phyloP scores from a whole-genome alignment of 2,113 vertebrate species.

The Myotis brandtii region DNA sequence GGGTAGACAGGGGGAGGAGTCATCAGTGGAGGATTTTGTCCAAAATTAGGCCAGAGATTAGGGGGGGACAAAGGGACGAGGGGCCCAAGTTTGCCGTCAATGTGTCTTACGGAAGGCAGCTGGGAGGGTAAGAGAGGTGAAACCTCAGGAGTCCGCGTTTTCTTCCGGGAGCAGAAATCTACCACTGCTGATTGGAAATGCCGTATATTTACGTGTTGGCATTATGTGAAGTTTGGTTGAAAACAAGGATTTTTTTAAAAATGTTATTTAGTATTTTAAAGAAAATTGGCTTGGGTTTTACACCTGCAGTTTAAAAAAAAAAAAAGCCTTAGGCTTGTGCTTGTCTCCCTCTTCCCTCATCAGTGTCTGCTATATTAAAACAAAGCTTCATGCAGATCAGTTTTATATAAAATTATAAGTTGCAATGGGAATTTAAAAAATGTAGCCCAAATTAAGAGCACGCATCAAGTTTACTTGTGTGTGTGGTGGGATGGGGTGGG shows the following conservation, averaged over 20 bases:
- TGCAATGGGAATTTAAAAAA: constrained; percentile 61
- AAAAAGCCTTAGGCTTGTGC: not conserved
- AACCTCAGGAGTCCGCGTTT: constrained; percentile 48
- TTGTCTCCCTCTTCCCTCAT: not conserved
- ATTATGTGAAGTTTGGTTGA: constrained; percentile 33
- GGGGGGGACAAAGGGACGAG: constrained; percentile 67
- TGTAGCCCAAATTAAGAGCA: constrained; percentile 51
- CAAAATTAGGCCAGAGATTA: constrained; percentile 81
- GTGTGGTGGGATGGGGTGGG: not conserved
- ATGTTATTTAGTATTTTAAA: not conserved
- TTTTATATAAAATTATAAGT: not conserved
- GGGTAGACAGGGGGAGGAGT: not conserved
- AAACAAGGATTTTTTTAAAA: not conserved
- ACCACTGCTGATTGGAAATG: not conserved
- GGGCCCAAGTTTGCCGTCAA: constrained; percentile 78
- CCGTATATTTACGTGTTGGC: not conserved
- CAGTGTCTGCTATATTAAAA: constrained; percentile 38
- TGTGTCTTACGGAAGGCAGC: constrained; percentile 66
- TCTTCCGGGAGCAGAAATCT: not conserved
- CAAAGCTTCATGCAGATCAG: constrained; percentile 62
- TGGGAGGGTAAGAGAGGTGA: constrained; percentile 71
- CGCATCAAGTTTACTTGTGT: constrained; percentile 51
- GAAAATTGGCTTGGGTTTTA: constrained; percentile 33
- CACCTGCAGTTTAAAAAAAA: constrained; percentile 48
- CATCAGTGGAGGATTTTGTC: constrained; percentile 23